Conservation (phyloP, 92 coral and sea anemone species). For the Blastomussa wellsi region DNA sequence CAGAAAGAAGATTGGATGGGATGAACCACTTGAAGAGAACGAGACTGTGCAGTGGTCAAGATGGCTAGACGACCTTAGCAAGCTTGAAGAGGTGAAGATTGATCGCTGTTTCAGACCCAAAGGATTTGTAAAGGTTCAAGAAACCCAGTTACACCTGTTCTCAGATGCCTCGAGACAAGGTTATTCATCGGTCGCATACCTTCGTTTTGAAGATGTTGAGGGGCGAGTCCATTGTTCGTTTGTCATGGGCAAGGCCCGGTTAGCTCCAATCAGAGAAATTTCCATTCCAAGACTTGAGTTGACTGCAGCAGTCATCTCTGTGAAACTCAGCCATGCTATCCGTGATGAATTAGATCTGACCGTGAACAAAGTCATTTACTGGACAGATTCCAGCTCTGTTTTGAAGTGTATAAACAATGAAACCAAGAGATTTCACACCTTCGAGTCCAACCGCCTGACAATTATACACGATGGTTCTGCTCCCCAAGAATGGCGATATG, state of each 20-base stretch:
- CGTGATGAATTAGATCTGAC: conserved; percentile 33
- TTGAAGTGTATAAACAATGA: no score
- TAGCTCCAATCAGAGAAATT: conserved; percentile 49
- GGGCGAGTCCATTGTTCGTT: conserved; percentile 30
- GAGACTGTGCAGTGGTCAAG: no score
- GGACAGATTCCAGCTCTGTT: conserved; percentile 66
- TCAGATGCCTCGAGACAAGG: conserved; percentile 59
- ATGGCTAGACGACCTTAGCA: no score
- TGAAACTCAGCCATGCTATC: conserved; percentile 35
- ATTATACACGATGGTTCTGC: conserved; percentile 50
- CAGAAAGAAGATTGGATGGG: no score
- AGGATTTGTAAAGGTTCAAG: no score
- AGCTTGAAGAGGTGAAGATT: no score
- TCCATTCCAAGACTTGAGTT: conserved; percentile 60
- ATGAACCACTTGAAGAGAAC: no score
- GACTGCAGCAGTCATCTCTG: conserved; percentile 45
- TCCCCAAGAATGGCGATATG: conserved; percentile 40
- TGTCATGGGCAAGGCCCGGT: no score
- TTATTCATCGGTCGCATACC: conserved; percentile 51
- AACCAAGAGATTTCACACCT: no score
- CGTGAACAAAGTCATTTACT: conserved; percentile 40
- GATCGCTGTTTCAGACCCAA: no score
- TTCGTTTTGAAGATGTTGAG: conserved; percentile 30
- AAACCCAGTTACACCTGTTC: conserved; percentile 31
- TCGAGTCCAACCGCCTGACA: conserved; percentile 65